A percentile compares a stretch with the other conserved stretches of the same genome.
phyloP scores from a whole-genome alignment of 2,888 invertebrate species.

The Orthosia gothica region DNA sequence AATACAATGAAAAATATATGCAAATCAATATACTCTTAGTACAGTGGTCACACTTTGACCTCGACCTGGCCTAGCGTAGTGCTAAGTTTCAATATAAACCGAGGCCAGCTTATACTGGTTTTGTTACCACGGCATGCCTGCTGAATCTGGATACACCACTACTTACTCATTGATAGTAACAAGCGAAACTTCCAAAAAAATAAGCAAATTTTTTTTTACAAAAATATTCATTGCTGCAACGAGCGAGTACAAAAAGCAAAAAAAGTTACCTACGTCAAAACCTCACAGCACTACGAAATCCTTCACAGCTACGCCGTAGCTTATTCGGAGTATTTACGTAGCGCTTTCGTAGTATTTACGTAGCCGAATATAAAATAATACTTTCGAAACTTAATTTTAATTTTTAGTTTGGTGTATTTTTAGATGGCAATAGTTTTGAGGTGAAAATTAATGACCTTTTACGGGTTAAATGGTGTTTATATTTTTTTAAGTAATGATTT shows the following conservation, averaged over 20 bases:
- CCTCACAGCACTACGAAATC: constrained; percentile 62
- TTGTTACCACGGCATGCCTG: too few relatives aligned
- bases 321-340: constrained; percentile 61
- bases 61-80: too few relatives aligned
- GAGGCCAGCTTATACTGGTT: too few relatives aligned
- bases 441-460: not conserved
- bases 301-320: constrained; percentile 60
- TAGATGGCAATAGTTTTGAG: not conserved
- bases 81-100: too few relatives aligned
- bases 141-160: too few relatives aligned
- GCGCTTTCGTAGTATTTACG: constrained; percentile 55
- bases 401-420: constrained; percentile 36
- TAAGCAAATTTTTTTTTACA: not conserved
- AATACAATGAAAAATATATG: too few relatives aligned
- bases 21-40: too few relatives aligned
- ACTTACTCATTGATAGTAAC: too few relatives aligned
- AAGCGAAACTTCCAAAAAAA: not conserved
- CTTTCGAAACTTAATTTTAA: constrained; percentile 54
- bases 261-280: constrained; percentile 44
- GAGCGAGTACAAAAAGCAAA: constrained; percentile 9
- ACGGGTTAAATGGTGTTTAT: not conserved
- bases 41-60: too few relatives aligned
- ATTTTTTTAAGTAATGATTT: not conserved
- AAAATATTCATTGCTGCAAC: not conserved
- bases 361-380: constrained; percentile 58